phyloP scores from a whole-genome alignment of 2,888 invertebrate genomes.

The Drosophila quinaria region DNA sequence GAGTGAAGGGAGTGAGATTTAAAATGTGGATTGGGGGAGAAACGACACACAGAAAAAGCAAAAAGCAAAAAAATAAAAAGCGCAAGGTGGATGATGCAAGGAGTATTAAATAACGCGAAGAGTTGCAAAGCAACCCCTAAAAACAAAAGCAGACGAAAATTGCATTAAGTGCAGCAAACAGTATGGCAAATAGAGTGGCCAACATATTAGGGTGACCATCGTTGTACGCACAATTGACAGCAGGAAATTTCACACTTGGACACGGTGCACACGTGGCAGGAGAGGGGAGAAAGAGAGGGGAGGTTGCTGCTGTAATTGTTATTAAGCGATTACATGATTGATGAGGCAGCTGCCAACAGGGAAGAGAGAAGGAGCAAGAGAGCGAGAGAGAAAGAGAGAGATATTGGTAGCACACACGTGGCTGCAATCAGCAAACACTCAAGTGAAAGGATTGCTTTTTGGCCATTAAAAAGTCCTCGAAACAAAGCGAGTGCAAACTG shows the following conservation, averaged over 20 bases:
- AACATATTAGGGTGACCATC: constrained; percentile 62
- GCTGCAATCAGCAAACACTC: constrained; percentile 50
- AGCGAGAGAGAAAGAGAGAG: background rate
- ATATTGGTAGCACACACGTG: constrained; percentile 58
- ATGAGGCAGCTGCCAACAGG: constrained; percentile 43
- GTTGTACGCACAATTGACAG: constrained; percentile 70
- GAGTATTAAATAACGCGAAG: constrained; percentile 69
- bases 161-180: constrained; percentile 68
- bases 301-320: constrained; percentile 57
- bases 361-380: background rate
- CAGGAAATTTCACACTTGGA: constrained; percentile 71
- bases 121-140: constrained; percentile 64
- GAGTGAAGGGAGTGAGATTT: constrained; percentile 5
- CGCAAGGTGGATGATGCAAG: constrained; percentile 79
- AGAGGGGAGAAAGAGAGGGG: constrained; percentile 5
- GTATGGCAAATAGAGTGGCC: constrained; percentile 20
- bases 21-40: constrained; percentile 28
- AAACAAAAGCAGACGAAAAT: constrained; percentile 64
- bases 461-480: background rate
- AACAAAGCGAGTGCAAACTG: constrained; percentile 4
- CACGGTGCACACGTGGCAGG: constrained; percentile 59
- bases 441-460: constrained; percentile 29
- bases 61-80: constrained; percentile 62
- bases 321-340: constrained; percentile 72
- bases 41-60: background rate